phyloP scores from a whole-genome alignment of 2,888 invertebrate species.

The Lycocerus yunnanus region DNA sequence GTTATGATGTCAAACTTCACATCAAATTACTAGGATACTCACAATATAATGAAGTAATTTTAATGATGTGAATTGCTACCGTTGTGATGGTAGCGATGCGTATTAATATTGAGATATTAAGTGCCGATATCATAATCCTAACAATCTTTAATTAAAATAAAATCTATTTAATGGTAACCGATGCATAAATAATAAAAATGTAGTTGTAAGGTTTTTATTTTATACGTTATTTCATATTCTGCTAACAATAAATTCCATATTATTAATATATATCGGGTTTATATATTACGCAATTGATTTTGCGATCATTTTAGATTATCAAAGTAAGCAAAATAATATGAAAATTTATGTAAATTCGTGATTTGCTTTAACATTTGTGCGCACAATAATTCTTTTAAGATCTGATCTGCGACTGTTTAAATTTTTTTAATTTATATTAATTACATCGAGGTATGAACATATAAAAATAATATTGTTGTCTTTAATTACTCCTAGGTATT shows the following conservation, averaged over 20 bases:
- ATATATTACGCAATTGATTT: not conserved
- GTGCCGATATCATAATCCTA: constrained; percentile 42
- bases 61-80: constrained; percentile 36
- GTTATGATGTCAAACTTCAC: constrained; percentile 1
- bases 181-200: not conserved
- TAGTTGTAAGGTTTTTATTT: not conserved
- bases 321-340: not conserved
- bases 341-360: not conserved
- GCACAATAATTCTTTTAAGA: not conserved
- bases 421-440: not conserved
- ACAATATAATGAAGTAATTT: constrained; percentile 47
- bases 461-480: not conserved
- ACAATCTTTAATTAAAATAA: constrained; percentile 44
- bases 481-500: not conserved
- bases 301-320: not conserved
- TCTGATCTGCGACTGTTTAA: not conserved
- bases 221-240: not conserved
- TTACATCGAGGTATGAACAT: not conserved
- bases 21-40: constrained; percentile 43
- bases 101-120: constrained; percentile 42
- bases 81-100: constrained; percentile 42
- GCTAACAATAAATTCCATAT: not conserved
- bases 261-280: not conserved
- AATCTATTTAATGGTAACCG: constrained; percentile 16
- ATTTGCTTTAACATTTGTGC: not conserved